Conservation (phyloP, 2,888 invertebrate genomes). For the Leptodirus hochenwartii region DNA sequence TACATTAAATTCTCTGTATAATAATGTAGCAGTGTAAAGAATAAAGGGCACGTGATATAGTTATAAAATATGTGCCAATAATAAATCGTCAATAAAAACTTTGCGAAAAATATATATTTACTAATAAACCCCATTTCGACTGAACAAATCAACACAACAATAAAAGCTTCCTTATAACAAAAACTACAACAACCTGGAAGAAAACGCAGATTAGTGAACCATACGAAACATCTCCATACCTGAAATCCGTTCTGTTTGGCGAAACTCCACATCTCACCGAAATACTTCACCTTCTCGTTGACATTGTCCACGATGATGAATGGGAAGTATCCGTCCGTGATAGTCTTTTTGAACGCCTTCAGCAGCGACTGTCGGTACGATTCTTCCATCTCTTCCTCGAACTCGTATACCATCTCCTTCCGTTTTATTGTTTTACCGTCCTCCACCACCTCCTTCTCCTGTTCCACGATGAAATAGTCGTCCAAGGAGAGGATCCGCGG, state of each 20-base stretch:
- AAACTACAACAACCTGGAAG: too few species aligned
- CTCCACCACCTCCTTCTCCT: constrained; percentile 50
- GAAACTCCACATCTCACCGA: constrained; percentile 77
- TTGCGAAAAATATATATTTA: too few species aligned
- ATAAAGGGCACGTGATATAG: too few species aligned
- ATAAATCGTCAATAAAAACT: too few species aligned
- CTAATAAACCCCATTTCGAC: too few species aligned
- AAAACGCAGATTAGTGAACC: too few species aligned
- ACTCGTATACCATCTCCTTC: constrained; percentile 73
- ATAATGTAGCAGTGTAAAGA: too few species aligned
- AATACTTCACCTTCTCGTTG: constrained; percentile 63
- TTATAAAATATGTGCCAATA: too few species aligned
- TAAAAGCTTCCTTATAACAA: too few species aligned
- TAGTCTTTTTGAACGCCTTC: constrained; percentile 78
- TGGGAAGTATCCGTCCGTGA: constrained; percentile 78
- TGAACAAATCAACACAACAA: too few species aligned
- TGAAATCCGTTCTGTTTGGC: constrained; percentile 73
- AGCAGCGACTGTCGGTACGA: constrained; percentile 64
- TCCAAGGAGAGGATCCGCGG: constrained; percentile 85
- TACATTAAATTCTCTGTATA: too few species aligned
- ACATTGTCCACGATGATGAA: constrained; percentile 88
- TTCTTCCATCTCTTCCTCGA: constrained; percentile 67
- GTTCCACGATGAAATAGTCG: constrained; percentile 87
- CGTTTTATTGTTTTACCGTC: constrained; percentile 51
- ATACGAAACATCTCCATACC: too few species aligned